phyloP scores from a whole-genome alignment of 2,888 invertebrate species.

The Oeneis ivallda region DNA sequence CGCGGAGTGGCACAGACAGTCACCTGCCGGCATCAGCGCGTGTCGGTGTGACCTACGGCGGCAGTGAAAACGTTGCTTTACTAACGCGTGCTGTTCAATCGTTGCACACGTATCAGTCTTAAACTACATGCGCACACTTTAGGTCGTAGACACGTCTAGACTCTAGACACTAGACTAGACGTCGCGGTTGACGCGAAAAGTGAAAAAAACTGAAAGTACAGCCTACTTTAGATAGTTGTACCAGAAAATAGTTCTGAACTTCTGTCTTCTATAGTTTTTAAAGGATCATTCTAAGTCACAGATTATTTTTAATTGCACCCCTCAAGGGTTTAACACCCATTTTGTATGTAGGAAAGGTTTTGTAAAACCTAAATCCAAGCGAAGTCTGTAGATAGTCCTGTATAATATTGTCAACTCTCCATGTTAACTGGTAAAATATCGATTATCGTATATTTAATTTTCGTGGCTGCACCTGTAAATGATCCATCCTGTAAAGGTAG shows the following conservation, averaged over 20 bases:
- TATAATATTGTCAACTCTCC: too few species aligned
- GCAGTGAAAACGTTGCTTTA: conserved; percentile 22
- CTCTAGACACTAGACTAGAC: conserved; percentile 1
- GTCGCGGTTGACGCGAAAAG: neutral
- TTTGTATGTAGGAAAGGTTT: too few species aligned
- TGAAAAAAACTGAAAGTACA: neutral
- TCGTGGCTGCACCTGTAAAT: neutral
- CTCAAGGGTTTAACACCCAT: too few species aligned
- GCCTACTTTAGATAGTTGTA: neutral
- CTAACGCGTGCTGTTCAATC: conserved; percentile 11
- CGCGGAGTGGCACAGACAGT: conserved; percentile 42
- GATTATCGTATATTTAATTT: neutral
- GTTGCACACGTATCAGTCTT: conserved; percentile 2
- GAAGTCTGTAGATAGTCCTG: too few species aligned
- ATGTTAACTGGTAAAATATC: neutral
- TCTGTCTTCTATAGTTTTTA: too few species aligned
- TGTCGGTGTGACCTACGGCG: conserved; percentile 42
- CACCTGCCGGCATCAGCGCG: conserved; percentile 52
- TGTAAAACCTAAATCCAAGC: too few species aligned
- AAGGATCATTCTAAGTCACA: too few species aligned
- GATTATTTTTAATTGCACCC: too few species aligned
- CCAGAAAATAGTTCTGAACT: too few species aligned
- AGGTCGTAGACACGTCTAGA: neutral
- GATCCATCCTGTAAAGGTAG: neutral
- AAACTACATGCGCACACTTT: neutral